A percentile compares a stretch with the other conserved stretches of the same genome.
Conservation (phyloP, 2,797 vertebrate species). For the Toxotes lorentzi region DNA sequence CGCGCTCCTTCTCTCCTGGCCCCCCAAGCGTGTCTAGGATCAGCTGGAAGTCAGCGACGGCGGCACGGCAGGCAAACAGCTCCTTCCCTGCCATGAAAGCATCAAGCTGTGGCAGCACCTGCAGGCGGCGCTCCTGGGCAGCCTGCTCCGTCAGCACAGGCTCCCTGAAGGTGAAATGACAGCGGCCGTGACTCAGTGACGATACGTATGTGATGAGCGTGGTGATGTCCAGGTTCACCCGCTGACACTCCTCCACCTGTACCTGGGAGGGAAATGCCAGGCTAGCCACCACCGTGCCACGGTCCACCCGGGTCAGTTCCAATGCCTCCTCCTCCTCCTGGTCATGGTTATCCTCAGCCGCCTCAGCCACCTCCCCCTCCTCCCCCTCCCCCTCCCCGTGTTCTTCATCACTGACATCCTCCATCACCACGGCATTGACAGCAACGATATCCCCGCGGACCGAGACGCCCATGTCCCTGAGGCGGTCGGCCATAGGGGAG, state of each 20-base stretch:
- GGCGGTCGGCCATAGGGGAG: slow-evolving; percentile 91
- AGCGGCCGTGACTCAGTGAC: slow-evolving; percentile 92
- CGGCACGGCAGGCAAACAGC: slow-evolving; percentile 92
- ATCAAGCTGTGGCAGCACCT: slow-evolving; percentile 90
- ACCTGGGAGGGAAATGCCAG: slow-evolving; percentile 86
- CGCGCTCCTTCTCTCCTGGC: slow-evolving; percentile 90
- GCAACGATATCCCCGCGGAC: slow-evolving; percentile 94
- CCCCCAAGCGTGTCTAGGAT: slow-evolving; percentile 95
- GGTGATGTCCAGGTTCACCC: slow-evolving; percentile 95
- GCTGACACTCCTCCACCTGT: slow-evolving; percentile 88
- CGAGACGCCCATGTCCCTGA: slow-evolving; percentile 92
- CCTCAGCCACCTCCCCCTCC: slow-evolving; percentile 47
- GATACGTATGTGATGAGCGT: slow-evolving; percentile 96
- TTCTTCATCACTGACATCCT: slow-evolving; percentile 70
- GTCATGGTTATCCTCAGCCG: slow-evolving; percentile 14
- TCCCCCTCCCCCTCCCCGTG: slow-evolving; percentile 65
- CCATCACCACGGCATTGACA: slow-evolving; percentile 80
- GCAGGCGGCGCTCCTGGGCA: slow-evolving; percentile 89
- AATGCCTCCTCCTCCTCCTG: slow-evolving; percentile 75
- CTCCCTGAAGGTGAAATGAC: slow-evolving; percentile 92
- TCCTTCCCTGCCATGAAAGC: slow-evolving; percentile 94
- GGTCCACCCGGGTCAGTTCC: slow-evolving; percentile 69
- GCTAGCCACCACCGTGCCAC: slow-evolving; percentile 52
- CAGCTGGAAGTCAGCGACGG: slow-evolving; percentile 92
- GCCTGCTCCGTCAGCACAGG: slow-evolving; percentile 96